phyloP scores from a whole-genome alignment of 1,140 invertebrate species.

The Halyomorpha halys region DNA sequence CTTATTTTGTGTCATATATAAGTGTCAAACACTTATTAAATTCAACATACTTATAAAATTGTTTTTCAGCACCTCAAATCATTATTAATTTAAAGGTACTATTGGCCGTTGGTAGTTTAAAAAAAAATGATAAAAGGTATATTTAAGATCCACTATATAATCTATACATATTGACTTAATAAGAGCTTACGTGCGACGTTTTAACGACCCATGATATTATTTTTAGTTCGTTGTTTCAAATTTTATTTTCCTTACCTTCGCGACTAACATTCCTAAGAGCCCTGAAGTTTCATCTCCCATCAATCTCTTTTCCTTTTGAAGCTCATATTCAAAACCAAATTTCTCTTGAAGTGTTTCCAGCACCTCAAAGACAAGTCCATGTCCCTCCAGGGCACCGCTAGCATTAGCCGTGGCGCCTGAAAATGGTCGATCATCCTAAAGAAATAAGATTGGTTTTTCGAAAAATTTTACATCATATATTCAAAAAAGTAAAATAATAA shows the following conservation, averaged over 20 bases:
- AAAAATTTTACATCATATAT: neutral
- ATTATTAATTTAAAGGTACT: no score
- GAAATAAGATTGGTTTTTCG: constrained; percentile 17
- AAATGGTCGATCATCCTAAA: constrained; percentile 46
- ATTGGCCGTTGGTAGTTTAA: no score
- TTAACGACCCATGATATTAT: neutral
- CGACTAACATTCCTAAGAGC: constrained; percentile 46
- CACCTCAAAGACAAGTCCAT: constrained; percentile 59
- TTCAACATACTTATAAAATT: no score
- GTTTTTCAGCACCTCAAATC: no score
- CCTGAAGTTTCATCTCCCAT: constrained; percentile 46
- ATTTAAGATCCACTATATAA: no score
- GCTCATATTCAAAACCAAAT: constrained; percentile 60
- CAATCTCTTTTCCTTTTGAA: constrained; percentile 48
- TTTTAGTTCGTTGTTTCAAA: neutral
- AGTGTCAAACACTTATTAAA: no score
- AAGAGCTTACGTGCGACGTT: neutral
- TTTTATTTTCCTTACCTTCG: constrained; percentile 41
- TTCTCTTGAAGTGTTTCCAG: constrained; percentile 53
- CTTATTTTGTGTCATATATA: no score
- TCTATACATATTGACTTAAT: no score
- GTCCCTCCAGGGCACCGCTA: constrained; percentile 47
- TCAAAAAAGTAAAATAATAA: constrained; percentile 6
- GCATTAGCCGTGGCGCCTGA: constrained; percentile 41
- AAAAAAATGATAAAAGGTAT: no score